Evolutionary conservation across 2,113 vertebrate species (phyloP).

Genomic region (Clarias magur): DNA sequence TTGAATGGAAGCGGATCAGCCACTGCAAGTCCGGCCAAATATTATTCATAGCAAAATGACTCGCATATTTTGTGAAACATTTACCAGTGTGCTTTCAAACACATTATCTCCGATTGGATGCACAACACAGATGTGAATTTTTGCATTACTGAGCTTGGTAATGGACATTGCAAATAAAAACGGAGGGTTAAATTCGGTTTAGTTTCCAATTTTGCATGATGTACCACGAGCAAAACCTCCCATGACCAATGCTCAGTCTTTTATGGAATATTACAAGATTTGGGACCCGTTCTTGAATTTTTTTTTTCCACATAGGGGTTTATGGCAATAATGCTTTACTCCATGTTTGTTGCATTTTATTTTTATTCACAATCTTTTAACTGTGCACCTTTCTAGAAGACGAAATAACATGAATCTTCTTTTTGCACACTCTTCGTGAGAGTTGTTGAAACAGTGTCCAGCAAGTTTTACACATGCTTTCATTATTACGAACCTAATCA

Average conservation of each 20-base stretch:
- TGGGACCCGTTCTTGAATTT: background rate
- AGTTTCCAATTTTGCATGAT: background rate
- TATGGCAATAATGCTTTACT: background rate
- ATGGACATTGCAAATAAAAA: background rate
- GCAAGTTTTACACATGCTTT: background rate
- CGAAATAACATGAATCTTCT: background rate
- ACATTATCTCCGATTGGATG: constrained; percentile 6
- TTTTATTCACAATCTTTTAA: background rate
- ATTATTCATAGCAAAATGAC: constrained; percentile 10
- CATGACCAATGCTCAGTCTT: background rate
- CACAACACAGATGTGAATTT: constrained; percentile 6
- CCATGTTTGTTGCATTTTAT: background rate
- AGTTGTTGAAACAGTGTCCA: constrained; percentile 2
- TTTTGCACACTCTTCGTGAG: background rate
- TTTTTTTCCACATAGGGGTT: background rate
- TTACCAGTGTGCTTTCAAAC: background rate
- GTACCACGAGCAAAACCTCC: background rate
- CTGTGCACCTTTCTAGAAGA: background rate
- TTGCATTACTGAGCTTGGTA: background rate
- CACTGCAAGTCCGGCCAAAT: background rate
- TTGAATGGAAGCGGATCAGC: background rate
- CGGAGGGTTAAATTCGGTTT: background rate
- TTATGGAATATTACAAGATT: background rate
- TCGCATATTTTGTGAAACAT: constrained; percentile 5
- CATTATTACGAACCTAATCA: constrained; percentile 28